Base-by-base conservation (phyloP, 2,888 invertebrate species). In the Orthosia incerta region DNA sequence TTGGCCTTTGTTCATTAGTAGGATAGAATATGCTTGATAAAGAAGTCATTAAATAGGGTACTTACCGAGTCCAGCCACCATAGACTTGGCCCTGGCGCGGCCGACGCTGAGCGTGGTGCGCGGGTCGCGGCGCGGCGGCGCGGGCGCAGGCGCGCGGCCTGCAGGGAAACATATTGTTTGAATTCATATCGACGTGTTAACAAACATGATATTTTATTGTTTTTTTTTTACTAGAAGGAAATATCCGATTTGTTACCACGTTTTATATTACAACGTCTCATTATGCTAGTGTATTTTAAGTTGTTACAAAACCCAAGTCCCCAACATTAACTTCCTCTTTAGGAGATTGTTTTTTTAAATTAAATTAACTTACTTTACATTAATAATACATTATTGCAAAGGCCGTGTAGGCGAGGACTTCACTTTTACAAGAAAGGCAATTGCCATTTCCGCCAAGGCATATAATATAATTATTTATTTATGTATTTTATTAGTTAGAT, bases 41-140 rank as follows among this genome's bases (percentile, higher is more conserved):
- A 39, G 39, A 20, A 46, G 23, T 4, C 4, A 23, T 53, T 16
- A 0, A 20, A 4, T 18, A n/a, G 15, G 39, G 5, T 71, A 79
- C 92, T 91, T 92, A 98, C 98, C 98, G 85, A 98, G 96, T 65
- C 99, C 99, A 11, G 99, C 99, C 9, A 99, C 98, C 98, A 99
- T 98, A 48, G 99, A 99, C 91, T 98, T 98, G 66, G 99, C 99
- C 79, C 99, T 96, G 18, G 99, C 99, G 62, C 99, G 97, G 15
- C 99, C 99, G 79, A 99, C 99, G 91, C 99, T 99, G 57, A 99
- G 96, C 3, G 99, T 99, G 0, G 99, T 99, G 92, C 98, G 98
- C 13, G 99, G 99, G 95, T 99, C 99, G 63, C 99, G 97, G 45
- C 99, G 97, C 0, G 99, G 99, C 9, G 99, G 99, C 90, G 98